phyloP scores from a whole-genome alignment of 2,888 invertebrate species.

The Rhagium mordax region DNA sequence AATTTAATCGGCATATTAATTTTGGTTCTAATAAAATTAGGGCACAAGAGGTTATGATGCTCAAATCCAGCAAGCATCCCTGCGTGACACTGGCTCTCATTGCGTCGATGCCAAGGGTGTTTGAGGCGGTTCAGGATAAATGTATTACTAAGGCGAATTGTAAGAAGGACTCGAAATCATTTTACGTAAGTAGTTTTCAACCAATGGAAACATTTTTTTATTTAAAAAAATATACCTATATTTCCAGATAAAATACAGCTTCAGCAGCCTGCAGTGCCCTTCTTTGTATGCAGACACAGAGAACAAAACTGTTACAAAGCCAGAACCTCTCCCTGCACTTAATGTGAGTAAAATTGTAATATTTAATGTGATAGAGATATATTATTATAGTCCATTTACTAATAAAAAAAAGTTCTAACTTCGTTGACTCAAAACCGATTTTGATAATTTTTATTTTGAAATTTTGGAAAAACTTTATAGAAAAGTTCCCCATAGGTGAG shows the following conservation, averaged over 20 bases:
- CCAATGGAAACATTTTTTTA: neutral
- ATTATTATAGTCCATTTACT: too few relatives aligned
- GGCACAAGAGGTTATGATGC: conserved; percentile 82
- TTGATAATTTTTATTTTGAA: too few relatives aligned
- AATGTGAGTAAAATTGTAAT: conserved; percentile 76
- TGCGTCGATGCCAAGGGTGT: conserved; percentile 86
- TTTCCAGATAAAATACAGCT: conserved; percentile 83
- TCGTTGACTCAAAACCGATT: too few relatives aligned
- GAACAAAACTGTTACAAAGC: conserved; percentile 73
- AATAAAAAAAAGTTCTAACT: too few relatives aligned
- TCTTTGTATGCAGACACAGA: conserved; percentile 77
- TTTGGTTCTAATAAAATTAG: conserved; percentile 67
- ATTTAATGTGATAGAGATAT: too few relatives aligned
- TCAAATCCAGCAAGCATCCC: conserved; percentile 84
- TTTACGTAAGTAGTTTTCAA: conserved; percentile 74
- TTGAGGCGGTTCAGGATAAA: conserved; percentile 86
- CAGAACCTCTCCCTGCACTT: conserved; percentile 81
- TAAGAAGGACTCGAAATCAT: conserved; percentile 88
- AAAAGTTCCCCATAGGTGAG: too few relatives aligned
- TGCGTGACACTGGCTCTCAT: conserved; percentile 86
- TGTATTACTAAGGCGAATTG: conserved; percentile 88
- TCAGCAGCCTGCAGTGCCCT: conserved; percentile 80
- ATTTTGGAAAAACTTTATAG: too few relatives aligned
- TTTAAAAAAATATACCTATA: neutral
- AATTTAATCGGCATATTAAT: too few relatives aligned